Conservation (phyloP, 1,140 invertebrate genomes). For the Phenacoccus solenopsis region DNA sequence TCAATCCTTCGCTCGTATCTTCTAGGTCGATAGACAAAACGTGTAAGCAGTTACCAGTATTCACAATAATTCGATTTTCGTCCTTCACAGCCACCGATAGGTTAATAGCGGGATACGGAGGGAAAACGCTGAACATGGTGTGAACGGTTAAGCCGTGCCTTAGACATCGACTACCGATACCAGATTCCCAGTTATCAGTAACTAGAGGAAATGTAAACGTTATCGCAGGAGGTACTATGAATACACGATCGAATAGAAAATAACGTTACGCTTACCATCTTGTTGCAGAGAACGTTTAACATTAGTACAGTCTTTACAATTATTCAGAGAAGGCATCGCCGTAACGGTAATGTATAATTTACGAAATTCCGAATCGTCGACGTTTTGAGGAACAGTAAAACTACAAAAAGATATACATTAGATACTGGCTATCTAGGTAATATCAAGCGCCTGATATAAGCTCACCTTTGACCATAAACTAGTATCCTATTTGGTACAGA, state of each 20-base stretch:
- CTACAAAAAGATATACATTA: neutral
- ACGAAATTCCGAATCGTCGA: slow-evolving; percentile 23
- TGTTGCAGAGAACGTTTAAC: slow-evolving; percentile 45
- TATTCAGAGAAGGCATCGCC: slow-evolving; percentile 43
- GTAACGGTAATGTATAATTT: slow-evolving; percentile 44
- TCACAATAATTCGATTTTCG: slow-evolving; percentile 50
- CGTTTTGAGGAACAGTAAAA: slow-evolving; percentile 22
- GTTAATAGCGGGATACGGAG: slow-evolving; percentile 50
- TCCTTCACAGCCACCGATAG: slow-evolving; percentile 46
- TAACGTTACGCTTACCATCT: slow-evolving; percentile 36
- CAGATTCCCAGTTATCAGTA: slow-evolving; percentile 44
- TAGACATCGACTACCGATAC: slow-evolving; percentile 45
- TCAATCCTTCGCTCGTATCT: slow-evolving; percentile 23
- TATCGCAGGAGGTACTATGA: slow-evolving; percentile 14
- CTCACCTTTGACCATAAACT: slow-evolving; percentile 48
- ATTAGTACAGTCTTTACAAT: slow-evolving; percentile 45
- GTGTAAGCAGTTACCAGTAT: slow-evolving; percentile 57
- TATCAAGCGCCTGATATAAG: neutral
- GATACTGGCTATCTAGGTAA: neutral
- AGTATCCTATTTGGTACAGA: slow-evolving; percentile 47
- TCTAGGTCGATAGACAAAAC: slow-evolving; percentile 43
- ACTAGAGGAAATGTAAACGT: slow-evolving; percentile 32
- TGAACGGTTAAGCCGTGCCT: slow-evolving; percentile 54
- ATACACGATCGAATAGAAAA: slow-evolving; percentile 14
- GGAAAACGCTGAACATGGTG: slow-evolving; percentile 51